Evolutionary conservation across 2,113 vertebrate species (phyloP).

Genomic region (Anarrhichthys ocellatus): DNA sequence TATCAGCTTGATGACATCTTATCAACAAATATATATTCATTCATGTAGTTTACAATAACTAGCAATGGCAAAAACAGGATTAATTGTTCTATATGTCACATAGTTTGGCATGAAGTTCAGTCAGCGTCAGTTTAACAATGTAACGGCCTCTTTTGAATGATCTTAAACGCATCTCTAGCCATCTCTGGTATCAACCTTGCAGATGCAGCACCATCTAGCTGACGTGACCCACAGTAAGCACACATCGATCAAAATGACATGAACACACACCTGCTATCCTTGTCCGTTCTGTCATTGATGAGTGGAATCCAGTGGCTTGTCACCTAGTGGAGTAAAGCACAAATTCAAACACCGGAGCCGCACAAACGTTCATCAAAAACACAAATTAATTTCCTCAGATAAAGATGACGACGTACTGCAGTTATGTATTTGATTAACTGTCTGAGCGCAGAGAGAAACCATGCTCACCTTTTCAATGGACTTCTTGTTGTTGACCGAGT

Average conservation of each 20-base stretch:
- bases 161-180: neutral
- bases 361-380: neutral
- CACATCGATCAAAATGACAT: neutral
- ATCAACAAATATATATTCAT: neutral
- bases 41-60: neutral
- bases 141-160: neutral
- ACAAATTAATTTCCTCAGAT: neutral
- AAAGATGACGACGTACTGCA: neutral
- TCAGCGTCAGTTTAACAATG: neutral
- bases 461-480: constrained; percentile 96
- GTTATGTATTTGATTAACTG: neutral
- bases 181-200: neutral
- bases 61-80: neutral
- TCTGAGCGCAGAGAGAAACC: neutral
- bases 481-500: constrained; percentile 98
- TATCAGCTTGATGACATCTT: neutral
- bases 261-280: constrained; percentile 94
- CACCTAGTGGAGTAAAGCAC: constrained; percentile 82
- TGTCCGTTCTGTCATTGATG: constrained; percentile 97
- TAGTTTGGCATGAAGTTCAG: neutral
- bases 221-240: neutral
- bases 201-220: neutral
- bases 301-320: constrained; percentile 99
- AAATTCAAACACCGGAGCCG: constrained; percentile 26
- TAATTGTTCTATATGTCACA: neutral